Percentiles rank a stretch among this genome's conserved stretches.
These are phyloP conservation scores for Yasuhikotakia modesta DNA, from an alignment of 2,797 vertebrate species.

Conservation along the genomic window DNA sequence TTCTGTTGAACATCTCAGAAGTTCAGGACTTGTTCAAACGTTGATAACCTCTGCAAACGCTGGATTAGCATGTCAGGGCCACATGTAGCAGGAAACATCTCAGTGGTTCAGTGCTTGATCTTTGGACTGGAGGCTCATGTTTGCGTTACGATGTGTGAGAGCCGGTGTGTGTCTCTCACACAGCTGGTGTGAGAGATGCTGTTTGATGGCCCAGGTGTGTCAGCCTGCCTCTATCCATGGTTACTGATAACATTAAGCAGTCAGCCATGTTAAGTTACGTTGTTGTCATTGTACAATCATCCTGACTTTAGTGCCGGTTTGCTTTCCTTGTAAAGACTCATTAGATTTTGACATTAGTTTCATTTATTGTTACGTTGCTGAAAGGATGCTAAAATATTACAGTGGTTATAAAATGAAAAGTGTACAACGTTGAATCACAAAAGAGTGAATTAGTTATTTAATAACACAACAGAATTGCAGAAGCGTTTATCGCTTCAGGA, in stretches of 20 bases:
- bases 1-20: neutral
- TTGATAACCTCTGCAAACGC: slow-evolving; percentile 15
- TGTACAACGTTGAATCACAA: neutral
- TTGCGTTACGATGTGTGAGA: neutral
- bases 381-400: neutral
- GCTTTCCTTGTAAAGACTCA: no score
- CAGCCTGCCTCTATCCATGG: no score
- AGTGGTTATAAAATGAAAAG: neutral
- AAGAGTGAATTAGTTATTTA: neutral
- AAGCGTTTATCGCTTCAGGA: neutral
- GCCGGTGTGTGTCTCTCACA: no score
- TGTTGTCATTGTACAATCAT: neutral
- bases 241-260: no score
- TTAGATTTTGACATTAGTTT: neutral
- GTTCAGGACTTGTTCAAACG: neutral
- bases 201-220: no score
- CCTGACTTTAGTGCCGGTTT: no score
- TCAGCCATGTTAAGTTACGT: neutral
- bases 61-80: neutral
- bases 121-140: slow-evolving; percentile 28
- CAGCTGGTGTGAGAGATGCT: no score
- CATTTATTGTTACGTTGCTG: neutral
- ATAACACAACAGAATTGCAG: neutral
- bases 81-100: neutral
- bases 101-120: neutral